These are phyloP conservation scores for Callaeas wilsoni DNA, from an alignment of 2,113 vertebrate species.

Conservation along the genomic window DNA sequence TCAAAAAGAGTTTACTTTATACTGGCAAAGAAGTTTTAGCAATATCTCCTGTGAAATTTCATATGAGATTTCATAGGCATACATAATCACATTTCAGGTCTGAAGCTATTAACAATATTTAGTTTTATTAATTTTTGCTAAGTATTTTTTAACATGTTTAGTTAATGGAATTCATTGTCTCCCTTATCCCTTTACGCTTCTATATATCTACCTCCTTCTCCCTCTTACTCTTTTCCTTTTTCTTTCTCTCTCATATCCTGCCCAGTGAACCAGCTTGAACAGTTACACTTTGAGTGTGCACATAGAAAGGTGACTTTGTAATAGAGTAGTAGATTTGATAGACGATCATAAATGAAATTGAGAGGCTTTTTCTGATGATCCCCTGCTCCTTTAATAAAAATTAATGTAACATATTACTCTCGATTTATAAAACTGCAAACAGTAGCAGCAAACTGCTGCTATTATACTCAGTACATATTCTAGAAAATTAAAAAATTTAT, in stretches of 20 bases:
- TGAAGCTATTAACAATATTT: neutral
- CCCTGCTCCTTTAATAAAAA: constrained; percentile 13
- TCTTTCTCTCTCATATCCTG: neutral
- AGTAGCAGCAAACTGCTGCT: neutral
- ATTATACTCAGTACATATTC: neutral
- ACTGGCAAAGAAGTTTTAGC: neutral
- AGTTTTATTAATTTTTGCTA: neutral
- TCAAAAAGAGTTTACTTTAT: neutral
- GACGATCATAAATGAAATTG: neutral
- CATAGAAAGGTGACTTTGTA: constrained; percentile 4
- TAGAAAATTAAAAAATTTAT: neutral
- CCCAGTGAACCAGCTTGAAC: neutral
- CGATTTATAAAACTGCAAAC: neutral
- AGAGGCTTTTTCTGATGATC: neutral
- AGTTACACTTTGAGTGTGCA: neutral
- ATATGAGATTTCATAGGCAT: neutral
- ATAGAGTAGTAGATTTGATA: neutral
- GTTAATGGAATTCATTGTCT: neutral
- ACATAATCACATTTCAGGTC: neutral
- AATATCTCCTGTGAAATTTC: neutral
- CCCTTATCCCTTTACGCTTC: neutral
- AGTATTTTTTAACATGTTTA: neutral
- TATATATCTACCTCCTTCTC: neutral
- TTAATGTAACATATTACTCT: constrained; percentile 5
- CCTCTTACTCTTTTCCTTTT: neutral